Evolutionary conservation across 2,888 invertebrate genomes (phyloP).

Genomic region (Orthosia gracilis): DNA sequence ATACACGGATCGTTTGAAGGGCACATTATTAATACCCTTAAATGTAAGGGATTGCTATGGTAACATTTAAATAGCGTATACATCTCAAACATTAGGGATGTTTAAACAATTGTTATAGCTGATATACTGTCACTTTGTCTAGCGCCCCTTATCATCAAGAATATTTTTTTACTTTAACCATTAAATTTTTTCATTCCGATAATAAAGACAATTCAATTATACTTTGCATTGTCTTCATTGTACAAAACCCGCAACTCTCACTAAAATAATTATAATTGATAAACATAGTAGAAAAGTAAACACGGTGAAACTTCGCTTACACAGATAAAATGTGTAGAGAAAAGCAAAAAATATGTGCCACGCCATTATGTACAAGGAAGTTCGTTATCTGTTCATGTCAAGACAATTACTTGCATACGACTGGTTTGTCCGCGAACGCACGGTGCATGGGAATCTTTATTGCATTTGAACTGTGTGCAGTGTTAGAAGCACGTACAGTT

Average conservation of each 20-base stretch:
- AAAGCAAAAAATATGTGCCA: constrained; percentile 49
- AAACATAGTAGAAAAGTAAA: constrained; percentile 42
- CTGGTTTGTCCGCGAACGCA: constrained; percentile 38
- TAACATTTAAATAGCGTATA: too few relatives aligned
- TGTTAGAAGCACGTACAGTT: constrained; percentile 34
- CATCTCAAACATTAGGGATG: too few relatives aligned
- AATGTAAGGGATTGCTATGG: too few relatives aligned
- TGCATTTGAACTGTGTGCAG: constrained; percentile 51
- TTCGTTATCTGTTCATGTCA: constrained; percentile 56
- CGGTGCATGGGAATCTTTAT: constrained; percentile 63
- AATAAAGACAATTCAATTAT: not conserved
- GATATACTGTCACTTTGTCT: too few relatives aligned
- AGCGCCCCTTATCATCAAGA: not conserved
- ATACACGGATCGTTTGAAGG: too few relatives aligned
- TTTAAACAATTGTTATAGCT: too few relatives aligned
- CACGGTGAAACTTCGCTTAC: constrained; percentile 36
- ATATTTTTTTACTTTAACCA: not conserved
- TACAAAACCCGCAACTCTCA: constrained; percentile 23
- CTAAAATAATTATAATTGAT: constrained; percentile 37
- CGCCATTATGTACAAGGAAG: constrained; percentile 59
- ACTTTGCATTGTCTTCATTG: not conserved
- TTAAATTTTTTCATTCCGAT: not conserved
- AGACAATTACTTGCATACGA: constrained; percentile 54
- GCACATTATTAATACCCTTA: not conserved
- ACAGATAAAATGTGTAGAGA: constrained; percentile 49